phyloP scores from a whole-genome alignment of 2,888 invertebrate species.

The Epinotia demarniana region DNA sequence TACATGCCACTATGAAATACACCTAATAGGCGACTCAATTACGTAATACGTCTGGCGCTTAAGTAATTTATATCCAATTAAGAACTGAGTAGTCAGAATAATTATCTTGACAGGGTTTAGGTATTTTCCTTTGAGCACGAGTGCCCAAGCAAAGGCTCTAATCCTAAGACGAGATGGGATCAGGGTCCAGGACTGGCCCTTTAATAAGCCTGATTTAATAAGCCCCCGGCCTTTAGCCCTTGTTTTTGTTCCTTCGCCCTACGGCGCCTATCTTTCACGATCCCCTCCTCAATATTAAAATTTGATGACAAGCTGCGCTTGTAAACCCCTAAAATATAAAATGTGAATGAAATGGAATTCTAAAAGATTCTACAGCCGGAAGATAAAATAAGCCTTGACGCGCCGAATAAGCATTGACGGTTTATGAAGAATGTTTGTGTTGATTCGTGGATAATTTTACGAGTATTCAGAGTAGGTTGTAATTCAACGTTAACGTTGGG shows the following conservation, averaged over 20 bases:
- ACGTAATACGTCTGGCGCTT: conserved; percentile 30
- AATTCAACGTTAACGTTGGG: conserved; percentile 29
- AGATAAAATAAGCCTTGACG: too few species aligned
- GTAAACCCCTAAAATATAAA: conserved; percentile 41
- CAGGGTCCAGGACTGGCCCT: conserved; percentile 52
- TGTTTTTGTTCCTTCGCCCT: conserved; percentile 40
- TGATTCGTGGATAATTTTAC: conserved; percentile 27
- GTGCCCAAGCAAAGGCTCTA: conserved; percentile 39
- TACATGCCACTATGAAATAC: conserved; percentile 25
- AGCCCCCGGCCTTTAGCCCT: conserved; percentile 36
- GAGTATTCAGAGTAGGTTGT: conserved; percentile 6
- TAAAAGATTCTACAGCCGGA: conserved; percentile 30
- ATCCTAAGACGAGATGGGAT: conserved; percentile 47
- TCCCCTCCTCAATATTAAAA: conserved; percentile 43
- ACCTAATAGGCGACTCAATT: conserved; percentile 34
- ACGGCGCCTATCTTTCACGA: conserved; percentile 42
- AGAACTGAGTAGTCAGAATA: conserved; percentile 9
- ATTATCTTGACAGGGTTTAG: conserved; percentile 41
- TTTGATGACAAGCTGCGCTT: conserved; percentile 43
- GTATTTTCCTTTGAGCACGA: conserved; percentile 29
- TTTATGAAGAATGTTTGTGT: conserved; percentile 4
- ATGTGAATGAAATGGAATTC: conserved; percentile 35
- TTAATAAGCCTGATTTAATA: conserved; percentile 60
- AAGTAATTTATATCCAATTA: conserved; percentile 42
- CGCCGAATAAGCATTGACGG: conserved; percentile 22